phyloP scores from a whole-genome alignment of 1,140 invertebrate species.

The Pogonognathellus flavescens region DNA sequence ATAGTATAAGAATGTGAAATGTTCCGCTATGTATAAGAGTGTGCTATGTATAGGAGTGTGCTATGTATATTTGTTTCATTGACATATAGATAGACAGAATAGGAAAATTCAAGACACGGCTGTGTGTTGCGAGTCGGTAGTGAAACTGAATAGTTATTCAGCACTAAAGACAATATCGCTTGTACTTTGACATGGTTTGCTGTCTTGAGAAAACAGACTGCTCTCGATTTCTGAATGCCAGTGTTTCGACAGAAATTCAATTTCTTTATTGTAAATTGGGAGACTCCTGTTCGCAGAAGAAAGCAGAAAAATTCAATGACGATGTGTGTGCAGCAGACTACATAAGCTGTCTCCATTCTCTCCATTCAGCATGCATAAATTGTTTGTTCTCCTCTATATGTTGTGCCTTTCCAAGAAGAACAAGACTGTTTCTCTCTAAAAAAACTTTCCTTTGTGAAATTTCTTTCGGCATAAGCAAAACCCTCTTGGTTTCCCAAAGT shows the following conservation, averaged over 20 bases:
- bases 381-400: constrained; percentile 22
- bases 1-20: no score
- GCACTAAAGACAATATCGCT: constrained; percentile 22
- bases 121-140: neutral
- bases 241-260: constrained; percentile 11
- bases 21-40: no score
- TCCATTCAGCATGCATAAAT: constrained; percentile 25
- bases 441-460: constrained; percentile 30
- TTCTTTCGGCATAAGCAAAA: constrained; percentile 28
- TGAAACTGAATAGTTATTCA: constrained; percentile 43
- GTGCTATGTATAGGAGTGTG: neutral
- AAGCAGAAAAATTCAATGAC: constrained; percentile 30
- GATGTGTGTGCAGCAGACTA: neutral
- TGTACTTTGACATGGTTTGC: constrained; percentile 20
- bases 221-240: neutral
- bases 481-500: constrained; percentile 26
- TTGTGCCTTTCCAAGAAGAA: neutral
- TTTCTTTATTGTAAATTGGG: constrained; percentile 16
- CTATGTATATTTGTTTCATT: constrained; percentile 16
- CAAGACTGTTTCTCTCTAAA: neutral
- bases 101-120: no score
- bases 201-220: constrained; percentile 16
- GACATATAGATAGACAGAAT: neutral
- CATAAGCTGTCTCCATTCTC: neutral
- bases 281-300: neutral